Evolutionary conservation across 2,797 vertebrate species (phyloP).

Genomic region (Hapalemur alaotrensis): DNA sequence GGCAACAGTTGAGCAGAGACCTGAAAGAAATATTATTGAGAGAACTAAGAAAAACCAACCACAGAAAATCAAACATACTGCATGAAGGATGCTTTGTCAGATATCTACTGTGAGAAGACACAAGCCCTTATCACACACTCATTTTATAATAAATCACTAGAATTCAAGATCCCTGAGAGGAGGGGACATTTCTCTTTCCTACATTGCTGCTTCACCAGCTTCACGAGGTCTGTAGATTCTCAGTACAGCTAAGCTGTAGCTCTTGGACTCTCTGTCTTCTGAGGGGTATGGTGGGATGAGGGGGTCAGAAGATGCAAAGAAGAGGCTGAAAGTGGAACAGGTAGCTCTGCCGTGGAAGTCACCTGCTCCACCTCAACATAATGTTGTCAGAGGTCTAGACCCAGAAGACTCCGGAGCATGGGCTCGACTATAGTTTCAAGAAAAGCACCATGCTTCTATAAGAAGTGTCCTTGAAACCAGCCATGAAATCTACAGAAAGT

Average conservation of each 20-base stretch:
- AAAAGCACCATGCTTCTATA: neutral
- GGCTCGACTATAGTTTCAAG: neutral
- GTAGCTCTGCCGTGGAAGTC: neutral
- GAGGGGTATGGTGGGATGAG: neutral
- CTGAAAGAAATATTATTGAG: neutral
- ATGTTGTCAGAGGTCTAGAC: neutral
- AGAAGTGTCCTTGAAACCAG: neutral
- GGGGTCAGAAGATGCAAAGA: neutral
- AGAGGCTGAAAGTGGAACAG: neutral
- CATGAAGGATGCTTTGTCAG: neutral
- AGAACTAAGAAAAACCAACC: neutral
- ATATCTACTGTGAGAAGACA: neutral
- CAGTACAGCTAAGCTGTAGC: neutral
- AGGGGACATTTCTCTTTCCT: neutral
- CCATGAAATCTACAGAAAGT: neutral
- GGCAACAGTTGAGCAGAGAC: neutral
- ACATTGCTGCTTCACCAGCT: neutral
- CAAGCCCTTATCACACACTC: neutral
- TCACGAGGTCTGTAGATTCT: neutral
- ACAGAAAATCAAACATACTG: neutral
- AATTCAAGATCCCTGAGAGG: neutral
- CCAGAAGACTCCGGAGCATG: neutral
- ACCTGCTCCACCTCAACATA: neutral
- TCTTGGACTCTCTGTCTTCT: neutral
- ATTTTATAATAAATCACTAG: neutral